Base-by-base conservation (phyloP, 2,888 invertebrate species). In the Lymantria monacha region DNA sequence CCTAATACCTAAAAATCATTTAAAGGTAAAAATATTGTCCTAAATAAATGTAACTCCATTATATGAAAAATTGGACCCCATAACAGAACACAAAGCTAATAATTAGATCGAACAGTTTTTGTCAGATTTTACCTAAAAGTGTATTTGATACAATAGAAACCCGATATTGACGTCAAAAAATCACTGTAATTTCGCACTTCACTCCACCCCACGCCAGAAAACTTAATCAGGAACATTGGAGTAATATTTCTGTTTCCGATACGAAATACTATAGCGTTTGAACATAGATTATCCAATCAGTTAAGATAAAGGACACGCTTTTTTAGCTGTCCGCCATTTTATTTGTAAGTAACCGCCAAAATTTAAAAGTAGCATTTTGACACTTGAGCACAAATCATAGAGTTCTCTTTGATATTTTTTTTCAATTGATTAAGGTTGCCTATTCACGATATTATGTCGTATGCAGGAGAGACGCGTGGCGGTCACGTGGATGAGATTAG, bases 281-380 rank as follows among this genome's bases (percentile, higher is more conserved):
- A 90, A 81, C 80, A 88, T 85, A 90, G 90, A 91, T 91, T 91
- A 91, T 88, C 90, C 90, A 91, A 91, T 91, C 91, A 90, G 91
- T 88, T 88, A 90, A 89, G 90, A 90, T 90, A 91, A 89, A 87
- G 83, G 85, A 85, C 86, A 88, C 87, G 87, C 86, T 89, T 90
- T 88, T 89, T 90, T 81, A 71, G 55, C 58, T 42, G 11, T 8
- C 53, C 7, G 54, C 61, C 67, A 75, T 73, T 71, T 70, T 61
- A 48, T 53, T 59, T 61, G 1, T 72, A 36, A 38, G 53, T 77
- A 79, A 69, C 62, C 76, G 80, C 76, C 83, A 77, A 76, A 75
- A 61, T 63, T 59, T 72, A 57, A 63, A 64, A 61, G 53, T 69
- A 73, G 9, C 38, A 81, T 50, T 76, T 74, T 77, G 71, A 73